A percentile compares a stretch with the other conserved stretches of the same genome.
phyloP scores from a whole-genome alignment of 2,888 invertebrate species.

The Diachrysia chrysitis region DNA sequence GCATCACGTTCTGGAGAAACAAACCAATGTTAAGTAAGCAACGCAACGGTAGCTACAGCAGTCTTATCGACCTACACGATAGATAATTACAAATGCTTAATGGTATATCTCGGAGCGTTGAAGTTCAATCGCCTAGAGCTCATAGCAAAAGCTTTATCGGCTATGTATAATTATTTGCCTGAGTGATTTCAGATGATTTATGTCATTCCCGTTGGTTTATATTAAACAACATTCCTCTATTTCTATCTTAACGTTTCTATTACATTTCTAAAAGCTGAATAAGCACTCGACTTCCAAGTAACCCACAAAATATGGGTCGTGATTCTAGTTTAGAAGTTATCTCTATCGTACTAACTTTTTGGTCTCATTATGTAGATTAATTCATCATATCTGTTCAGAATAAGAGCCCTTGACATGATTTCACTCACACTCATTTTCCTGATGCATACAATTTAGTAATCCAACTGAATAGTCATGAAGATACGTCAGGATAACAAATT shows the following conservation, averaged over 20 bases:
- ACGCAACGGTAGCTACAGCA: neutral
- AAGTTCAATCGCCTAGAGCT: constrained; percentile 8
- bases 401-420: constrained; percentile 44
- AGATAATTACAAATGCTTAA: constrained; percentile 9
- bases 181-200: constrained; percentile 5
- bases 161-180: neutral
- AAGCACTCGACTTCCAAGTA: neutral
- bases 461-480: constrained; percentile 60
- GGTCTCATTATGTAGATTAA: constrained; percentile 11
- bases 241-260: neutral
- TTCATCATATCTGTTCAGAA: constrained; percentile 30
- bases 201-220: constrained; percentile 5
- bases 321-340: neutral
- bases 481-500: constrained; percentile 58
- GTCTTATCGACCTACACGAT: neutral
- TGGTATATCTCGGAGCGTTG: constrained; percentile 5
- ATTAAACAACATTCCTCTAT: neutral
- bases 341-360: neutral
- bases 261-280: neutral
- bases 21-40: neutral
- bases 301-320: neutral
- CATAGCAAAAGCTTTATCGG: neutral
- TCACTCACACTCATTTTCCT: constrained; percentile 46
- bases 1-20: neutral
- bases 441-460: constrained; percentile 58